Evolutionary conservation across 2,888 invertebrate species (phyloP).

Genomic region (Argyra leucocephala): DNA sequence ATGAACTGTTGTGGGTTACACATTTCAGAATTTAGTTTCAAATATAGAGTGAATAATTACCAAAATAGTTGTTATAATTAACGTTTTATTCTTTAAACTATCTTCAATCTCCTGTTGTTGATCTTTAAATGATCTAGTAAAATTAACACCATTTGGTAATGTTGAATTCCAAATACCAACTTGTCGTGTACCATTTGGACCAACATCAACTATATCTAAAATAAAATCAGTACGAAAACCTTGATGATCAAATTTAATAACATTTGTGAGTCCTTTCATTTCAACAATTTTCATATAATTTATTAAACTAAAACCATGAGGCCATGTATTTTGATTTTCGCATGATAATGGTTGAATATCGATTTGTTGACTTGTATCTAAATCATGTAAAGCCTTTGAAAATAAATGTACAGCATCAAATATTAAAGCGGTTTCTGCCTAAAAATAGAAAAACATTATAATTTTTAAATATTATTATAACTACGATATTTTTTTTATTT

Average conservation of each 20-base stretch:
- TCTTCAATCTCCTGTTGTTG: constrained; percentile 81
- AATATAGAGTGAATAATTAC: too few species aligned
- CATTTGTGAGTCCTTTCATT: constrained; percentile 85
- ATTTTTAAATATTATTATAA: background rate
- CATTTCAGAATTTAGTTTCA: too few species aligned
- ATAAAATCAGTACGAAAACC: constrained; percentile 87
- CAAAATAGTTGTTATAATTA: constrained; percentile 82
- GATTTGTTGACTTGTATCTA: constrained; percentile 82
- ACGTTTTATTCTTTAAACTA: constrained; percentile 82
- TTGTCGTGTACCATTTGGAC: constrained; percentile 70
- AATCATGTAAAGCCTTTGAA: constrained; percentile 81
- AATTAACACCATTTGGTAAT: constrained; percentile 64
- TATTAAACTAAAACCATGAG: constrained; percentile 85
- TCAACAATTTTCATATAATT: constrained; percentile 96
- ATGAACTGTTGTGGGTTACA: too few species aligned
- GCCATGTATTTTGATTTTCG: constrained; percentile 83
- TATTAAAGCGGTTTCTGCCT: constrained; percentile 93
- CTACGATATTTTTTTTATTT: too few species aligned
- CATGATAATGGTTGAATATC: constrained; percentile 80
- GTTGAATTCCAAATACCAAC: constrained; percentile 85
- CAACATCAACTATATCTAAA: constrained; percentile 83
- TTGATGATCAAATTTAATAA: constrained; percentile 87
- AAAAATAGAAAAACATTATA: constrained; percentile 21
- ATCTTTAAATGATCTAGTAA: constrained; percentile 75
- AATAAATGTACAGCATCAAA: constrained; percentile 93